Evolutionary conservation across 1,140 invertebrate species (phyloP), one percentile per base, ranked within the genome.

Genomic region (Leptinotarsa lineolata): DNA sequence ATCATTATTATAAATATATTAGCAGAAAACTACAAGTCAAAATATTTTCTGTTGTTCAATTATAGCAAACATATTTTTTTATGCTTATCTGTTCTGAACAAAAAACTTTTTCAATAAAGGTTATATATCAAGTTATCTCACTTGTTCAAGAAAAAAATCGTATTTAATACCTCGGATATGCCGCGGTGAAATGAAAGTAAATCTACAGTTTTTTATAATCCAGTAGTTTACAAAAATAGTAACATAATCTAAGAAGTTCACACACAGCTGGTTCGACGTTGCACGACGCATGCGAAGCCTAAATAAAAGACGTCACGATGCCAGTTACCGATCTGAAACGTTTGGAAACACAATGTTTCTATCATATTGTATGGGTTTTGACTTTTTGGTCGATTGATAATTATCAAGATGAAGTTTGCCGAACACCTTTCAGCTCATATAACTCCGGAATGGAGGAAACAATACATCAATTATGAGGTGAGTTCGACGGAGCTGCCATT

Each of bases 361-460:
- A 2, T 39, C 30, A 39, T 39, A 11, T 39, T 39, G 30, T 39
- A 11, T 39, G 30, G 30, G 1, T 39, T 39, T 39, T 11, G 30
- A 2, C 30, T 11, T 39, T 11, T 39, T 39, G 30, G 2, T 39
- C 8, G 8, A 39, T 8, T 39, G 30, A 39, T 11, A 12, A 54
- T 54, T 13, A 18, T 16, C 48, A 68, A 21, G 5, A 95, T 96
- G 94, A 96, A 96, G 86, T 96, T 96, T 82, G 91, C 94, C 5
- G 94, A 96, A 84, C 94, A 96, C 84, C 85, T 97, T 45, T 88
- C 90, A 44, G 93, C 94, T 44, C 95, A 97, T 82, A 94, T 97
- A 68, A 97, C 95, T 20, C 95, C 95, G 48, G 95, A 97, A 89
- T 97, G 95, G 95, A 87, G 95, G 73, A 97, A 95, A 85, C 95